phyloP scores from a whole-genome alignment of 2,797 vertebrate species.

The Euthynnus affinis region DNA sequence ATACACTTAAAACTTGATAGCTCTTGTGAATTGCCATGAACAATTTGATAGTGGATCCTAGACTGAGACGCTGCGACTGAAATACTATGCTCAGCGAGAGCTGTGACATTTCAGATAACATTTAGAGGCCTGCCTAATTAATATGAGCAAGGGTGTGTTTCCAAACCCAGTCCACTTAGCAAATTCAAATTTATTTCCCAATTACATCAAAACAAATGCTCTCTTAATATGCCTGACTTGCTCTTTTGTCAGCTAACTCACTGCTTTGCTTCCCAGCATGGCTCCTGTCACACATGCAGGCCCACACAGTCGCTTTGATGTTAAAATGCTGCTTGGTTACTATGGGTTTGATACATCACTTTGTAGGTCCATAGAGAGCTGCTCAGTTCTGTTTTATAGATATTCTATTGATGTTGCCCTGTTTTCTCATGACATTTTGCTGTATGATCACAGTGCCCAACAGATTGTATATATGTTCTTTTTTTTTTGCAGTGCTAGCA shows the following conservation, averaged over 20 bases:
- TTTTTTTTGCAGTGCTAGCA: not conserved
- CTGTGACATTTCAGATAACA: slow-evolving; percentile 60
- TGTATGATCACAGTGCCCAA: not conserved
- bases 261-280: slow-evolving; percentile 17
- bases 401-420: not conserved
- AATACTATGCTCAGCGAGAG: slow-evolving; percentile 27
- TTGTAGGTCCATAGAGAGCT: not conserved
- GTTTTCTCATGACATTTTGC: not conserved
- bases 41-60: slow-evolving; percentile 36
- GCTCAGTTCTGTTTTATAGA: not conserved
- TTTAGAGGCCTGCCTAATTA: slow-evolving; percentile 41
- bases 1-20: slow-evolving; percentile 66
- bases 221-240: slow-evolving; percentile 18
- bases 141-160: slow-evolving; percentile 28
- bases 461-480: too few species aligned
- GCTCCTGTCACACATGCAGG: slow-evolving; percentile 9
- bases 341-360: not conserved
- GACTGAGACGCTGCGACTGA: slow-evolving; percentile 38
- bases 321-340: slow-evolving; percentile 25
- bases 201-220: slow-evolving; percentile 43
- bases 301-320: slow-evolving; percentile 15
- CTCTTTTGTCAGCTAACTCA: slow-evolving; percentile 17
- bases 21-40: slow-evolving; percentile 33
- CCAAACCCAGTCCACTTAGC: slow-evolving; percentile 31
- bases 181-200: slow-evolving; percentile 53